Conservation (phyloP, 2,797 vertebrate species). For the Pyrocephalus nanus region DNA sequence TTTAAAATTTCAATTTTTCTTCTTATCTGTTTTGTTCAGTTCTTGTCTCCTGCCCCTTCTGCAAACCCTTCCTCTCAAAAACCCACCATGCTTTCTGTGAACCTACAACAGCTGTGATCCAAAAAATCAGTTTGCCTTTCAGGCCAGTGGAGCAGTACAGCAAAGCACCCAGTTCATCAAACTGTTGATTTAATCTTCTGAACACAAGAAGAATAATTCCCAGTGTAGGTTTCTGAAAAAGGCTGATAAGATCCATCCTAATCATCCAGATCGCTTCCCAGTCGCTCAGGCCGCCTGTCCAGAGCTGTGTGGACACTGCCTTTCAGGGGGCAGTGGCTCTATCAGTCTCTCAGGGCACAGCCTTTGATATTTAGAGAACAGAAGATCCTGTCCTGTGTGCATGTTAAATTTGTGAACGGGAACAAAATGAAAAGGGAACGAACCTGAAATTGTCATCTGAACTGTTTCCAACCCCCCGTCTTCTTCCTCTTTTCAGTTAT, state of each 20-base stretch:
- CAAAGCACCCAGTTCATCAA: not conserved
- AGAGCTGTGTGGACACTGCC: not conserved
- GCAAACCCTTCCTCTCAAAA: not conserved
- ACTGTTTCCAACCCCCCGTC: not conserved
- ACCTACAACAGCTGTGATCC: not conserved
- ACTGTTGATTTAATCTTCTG: slow-evolving; percentile 34
- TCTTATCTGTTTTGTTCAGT: not conserved
- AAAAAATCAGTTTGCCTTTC: not conserved
- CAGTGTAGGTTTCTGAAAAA: not conserved
- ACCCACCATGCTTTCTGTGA: not conserved
- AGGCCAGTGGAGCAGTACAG: not conserved
- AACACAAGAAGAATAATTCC: not conserved
- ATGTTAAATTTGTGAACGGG: not conserved
- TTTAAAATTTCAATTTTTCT: not conserved
- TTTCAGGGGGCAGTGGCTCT: not conserved
- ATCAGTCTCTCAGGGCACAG: not conserved
- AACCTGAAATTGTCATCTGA: not conserved
- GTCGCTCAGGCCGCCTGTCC: not conserved
- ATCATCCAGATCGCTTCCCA: not conserved
- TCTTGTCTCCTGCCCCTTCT: not conserved
- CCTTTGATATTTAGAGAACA: not conserved
- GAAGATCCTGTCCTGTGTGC: not conserved
- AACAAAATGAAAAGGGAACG: not conserved
- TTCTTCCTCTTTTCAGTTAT: not conserved
- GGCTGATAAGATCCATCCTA: not conserved